Conservation (phyloP, 2,797 vertebrate species). For the Saxicola maurus region DNA sequence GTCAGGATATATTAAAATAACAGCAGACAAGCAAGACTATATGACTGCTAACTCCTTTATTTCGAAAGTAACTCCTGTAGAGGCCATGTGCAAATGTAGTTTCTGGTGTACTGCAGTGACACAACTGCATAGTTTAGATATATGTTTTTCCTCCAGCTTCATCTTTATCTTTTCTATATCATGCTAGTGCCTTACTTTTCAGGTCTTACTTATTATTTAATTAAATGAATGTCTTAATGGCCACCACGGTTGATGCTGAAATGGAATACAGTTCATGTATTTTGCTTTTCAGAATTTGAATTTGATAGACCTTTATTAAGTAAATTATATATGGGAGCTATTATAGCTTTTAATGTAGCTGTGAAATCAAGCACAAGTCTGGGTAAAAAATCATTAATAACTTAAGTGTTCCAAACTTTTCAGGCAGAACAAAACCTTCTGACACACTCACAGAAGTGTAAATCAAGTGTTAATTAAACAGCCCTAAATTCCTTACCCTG, state of each 20-base stretch:
- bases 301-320: not conserved
- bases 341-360: not conserved
- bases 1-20: constrained; percentile 50
- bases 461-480: not conserved
- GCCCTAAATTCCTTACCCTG: not conserved
- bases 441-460: not conserved
- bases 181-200: not conserved
- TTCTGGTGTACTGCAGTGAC: not conserved
- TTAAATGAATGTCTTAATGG: not conserved
- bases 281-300: not conserved
- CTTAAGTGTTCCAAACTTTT: not conserved
- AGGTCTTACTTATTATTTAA: not conserved
- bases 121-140: not conserved
- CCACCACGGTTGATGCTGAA: not conserved
- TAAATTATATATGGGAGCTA: not conserved
- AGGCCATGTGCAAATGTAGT: not conserved
- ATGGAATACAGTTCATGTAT: not conserved
- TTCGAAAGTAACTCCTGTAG: not conserved
- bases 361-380: not conserved
- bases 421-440: not conserved
- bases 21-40: not conserved
- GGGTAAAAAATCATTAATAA: not conserved
- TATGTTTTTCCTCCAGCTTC: not conserved
- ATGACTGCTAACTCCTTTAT: not conserved
- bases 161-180: not conserved